Conservation (phyloP, 1,140 invertebrate genomes). For the Ptiloglossa arizonensis region DNA sequence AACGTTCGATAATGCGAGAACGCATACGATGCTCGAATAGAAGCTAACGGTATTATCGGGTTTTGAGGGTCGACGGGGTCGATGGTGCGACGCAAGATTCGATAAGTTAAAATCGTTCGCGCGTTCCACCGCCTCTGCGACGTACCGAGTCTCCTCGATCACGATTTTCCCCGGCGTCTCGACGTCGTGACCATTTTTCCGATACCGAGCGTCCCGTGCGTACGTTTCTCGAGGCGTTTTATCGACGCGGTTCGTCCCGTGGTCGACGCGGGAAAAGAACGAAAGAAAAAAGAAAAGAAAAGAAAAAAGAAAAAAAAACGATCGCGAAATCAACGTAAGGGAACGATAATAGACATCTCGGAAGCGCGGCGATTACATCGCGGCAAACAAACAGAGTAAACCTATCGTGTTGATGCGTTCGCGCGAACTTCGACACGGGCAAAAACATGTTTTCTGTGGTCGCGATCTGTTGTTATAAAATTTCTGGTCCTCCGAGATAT, state of each 20-base stretch:
- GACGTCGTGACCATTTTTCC: conserved; percentile 3
- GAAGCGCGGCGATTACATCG: conserved; percentile 22
- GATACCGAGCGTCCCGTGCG: neutral
- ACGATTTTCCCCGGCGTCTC: conserved; percentile 1
- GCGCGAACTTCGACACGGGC: conserved; percentile 18
- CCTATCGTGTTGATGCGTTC: conserved; percentile 44
- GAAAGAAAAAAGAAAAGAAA: too few species aligned
- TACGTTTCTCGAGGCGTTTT: neutral
- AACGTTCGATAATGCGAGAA: conserved; percentile 36
- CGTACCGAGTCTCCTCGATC: neutral
- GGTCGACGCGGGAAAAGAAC: neutral
- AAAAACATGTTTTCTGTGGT: conserved; percentile 62
- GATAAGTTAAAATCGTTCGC: conserved; percentile 59
- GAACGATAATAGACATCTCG: conserved; percentile 20
- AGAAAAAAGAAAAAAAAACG: too few species aligned
- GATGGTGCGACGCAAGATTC: conserved; percentile 63
- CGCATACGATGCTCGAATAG: conserved; percentile 21
- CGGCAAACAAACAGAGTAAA: conserved; percentile 29
- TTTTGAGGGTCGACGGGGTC: conserved; percentile 63
- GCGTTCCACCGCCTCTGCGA: neutral
- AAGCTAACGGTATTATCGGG: conserved; percentile 46
- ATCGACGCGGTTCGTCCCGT: conserved; percentile 10
- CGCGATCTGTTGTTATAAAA: neutral
- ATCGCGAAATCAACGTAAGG: neutral
- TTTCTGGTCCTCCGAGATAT: neutral